Evolutionary conservation across 2,888 invertebrate genomes (phyloP).

Genomic region (Trichogramma evanescens): DNA sequence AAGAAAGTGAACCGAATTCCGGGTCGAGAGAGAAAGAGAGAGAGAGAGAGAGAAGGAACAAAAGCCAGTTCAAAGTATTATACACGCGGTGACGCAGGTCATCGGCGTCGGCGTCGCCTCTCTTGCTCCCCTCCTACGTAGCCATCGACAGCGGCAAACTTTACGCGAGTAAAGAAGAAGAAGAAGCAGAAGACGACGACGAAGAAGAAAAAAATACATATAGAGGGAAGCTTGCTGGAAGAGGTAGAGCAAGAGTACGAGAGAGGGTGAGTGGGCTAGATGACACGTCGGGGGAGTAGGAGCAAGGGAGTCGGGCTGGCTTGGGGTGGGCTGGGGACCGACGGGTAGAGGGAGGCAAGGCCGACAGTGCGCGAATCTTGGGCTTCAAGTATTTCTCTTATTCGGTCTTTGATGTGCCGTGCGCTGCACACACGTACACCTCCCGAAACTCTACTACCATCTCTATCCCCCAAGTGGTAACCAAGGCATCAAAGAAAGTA

Average conservation of each 20-base stretch:
- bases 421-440: conserved; percentile 15
- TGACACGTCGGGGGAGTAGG: conserved; percentile 24
- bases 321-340: conserved; percentile 11
- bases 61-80: not conserved
- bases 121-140: no score
- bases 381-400: conserved; percentile 39
- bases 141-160: no score
- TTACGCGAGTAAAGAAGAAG: not conserved
- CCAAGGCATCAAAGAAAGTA: conserved; percentile 39
- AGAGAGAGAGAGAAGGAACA: not conserved
- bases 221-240: conserved; percentile 16
- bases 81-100: no score
- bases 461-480: conserved; percentile 28
- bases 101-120: no score
- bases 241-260: not conserved
- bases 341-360: conserved; percentile 19
- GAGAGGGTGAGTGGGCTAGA: conserved; percentile 13
- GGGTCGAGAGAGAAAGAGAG: conserved; percentile 14
- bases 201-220: conserved; percentile 8
- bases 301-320: conserved; percentile 19
- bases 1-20: conserved; percentile 21
- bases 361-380: conserved; percentile 31
- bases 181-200: conserved; percentile 1
- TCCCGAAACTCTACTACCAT: conserved; percentile 23
- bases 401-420: conserved; percentile 41